Base-by-base conservation (phyloP, 2,797 vertebrate species). In the Sylvilagus floridanus region DNA sequence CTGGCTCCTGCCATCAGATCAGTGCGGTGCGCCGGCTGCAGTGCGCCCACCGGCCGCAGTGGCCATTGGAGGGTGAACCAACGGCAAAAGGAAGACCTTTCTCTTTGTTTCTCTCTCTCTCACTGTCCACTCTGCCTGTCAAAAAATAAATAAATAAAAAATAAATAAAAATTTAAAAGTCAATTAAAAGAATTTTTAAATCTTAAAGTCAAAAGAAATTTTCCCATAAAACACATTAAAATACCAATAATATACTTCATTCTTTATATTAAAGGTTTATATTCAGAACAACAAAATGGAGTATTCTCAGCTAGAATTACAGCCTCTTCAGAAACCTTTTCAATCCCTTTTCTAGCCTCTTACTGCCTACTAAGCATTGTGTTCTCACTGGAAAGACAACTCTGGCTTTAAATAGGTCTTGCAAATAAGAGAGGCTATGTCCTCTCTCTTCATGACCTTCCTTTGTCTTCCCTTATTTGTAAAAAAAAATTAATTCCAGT, bases 401-500 rank as follows among this genome's bases (percentile, higher is more conserved):
- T 71, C 47, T 92, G 66, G 84, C 72, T 75, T 92, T 78, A 72
- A 95, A 66, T 28, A 90, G 68, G 32, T 32, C 62, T 47, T 73
- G 14, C 28, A 86, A 84, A 69, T 84, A n/a, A 82, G 26, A 94
- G 26, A n/a, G 35, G 14, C n/a, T 85, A 0, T 54, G 32, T 52
- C 87, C 50, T 57, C 52, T 94, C 54, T 79, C 75, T 69, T 52
- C 37, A 26, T 69, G 35, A 90, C 68, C 37, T 86, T 95, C 62
- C 24, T 72, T 82, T 66, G 26, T 79, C 35, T 37, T 30, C 47
- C 88, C 85, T 89, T 88, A 87, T 90, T 96, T 69, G 79, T 12
- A 68, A 89, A 83, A 78, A 78, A 83, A 54, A n/a, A 57, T 37
- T 88, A 91, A 91, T 84, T 69, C 77, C 37, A 94, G 47, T 84